Conservation (phyloP, 1,140 invertebrate genomes). For the Drosophila arizonae region DNA sequence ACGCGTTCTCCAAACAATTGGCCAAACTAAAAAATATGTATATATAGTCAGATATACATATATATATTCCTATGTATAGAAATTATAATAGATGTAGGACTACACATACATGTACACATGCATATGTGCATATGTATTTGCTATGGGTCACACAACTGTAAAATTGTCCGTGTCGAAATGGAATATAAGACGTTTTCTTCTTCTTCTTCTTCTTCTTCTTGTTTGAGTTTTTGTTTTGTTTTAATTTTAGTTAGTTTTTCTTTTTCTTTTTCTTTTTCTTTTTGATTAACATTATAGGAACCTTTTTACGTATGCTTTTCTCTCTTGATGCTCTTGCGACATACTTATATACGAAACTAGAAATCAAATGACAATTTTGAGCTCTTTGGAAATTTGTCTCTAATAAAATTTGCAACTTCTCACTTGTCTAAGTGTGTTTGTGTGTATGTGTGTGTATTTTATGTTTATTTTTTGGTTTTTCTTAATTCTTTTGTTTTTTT, state of each 20-base stretch:
- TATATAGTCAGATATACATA: constrained; percentile 2
- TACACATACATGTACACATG: not conserved
- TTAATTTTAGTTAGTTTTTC: constrained; percentile 19
- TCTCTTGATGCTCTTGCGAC: constrained; percentile 36
- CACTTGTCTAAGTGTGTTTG: constrained; percentile 19
- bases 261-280: constrained; percentile 63
- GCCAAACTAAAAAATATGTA: constrained; percentile 68
- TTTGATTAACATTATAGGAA: constrained; percentile 82
- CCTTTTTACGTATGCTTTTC: constrained; percentile 75
- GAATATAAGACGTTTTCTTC: constrained; percentile 40
- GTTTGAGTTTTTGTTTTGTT: constrained; percentile 16
- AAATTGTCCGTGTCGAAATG: constrained; percentile 75
- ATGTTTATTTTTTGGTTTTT: constrained; percentile 30
- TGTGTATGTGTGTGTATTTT: constrained; percentile 8
- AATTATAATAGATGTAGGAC: constrained; percentile 19
- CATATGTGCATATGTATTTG: constrained; percentile 20
- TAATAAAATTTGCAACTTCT: constrained; percentile 59
- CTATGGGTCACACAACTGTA: constrained; percentile 72
- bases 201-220: constrained; percentile 15
- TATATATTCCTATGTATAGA: not conserved
- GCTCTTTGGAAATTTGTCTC: constrained; percentile 45
- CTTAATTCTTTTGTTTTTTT: constrained; percentile 22
- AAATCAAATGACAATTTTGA: constrained; percentile 59
- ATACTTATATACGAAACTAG: constrained; percentile 33
- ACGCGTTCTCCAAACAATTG: constrained; percentile 57